Evolutionary conservation across 1,140 invertebrate species (phyloP).

Genomic region (Zelostemma sp.): DNA sequence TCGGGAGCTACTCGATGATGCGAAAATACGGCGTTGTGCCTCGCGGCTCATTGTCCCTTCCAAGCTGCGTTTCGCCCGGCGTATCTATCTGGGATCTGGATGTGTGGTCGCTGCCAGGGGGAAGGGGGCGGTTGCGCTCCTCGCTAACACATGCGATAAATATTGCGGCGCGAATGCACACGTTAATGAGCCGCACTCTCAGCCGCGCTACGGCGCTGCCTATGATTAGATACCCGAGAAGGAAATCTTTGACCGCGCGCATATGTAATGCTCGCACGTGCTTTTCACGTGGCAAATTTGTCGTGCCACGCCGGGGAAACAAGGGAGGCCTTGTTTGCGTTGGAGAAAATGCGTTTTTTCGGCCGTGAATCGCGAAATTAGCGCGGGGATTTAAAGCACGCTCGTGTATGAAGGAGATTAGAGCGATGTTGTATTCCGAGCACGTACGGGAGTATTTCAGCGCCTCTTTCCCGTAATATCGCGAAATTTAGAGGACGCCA

Average conservation of each 20-base stretch:
- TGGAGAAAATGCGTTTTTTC: not conserved
- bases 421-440: conserved; percentile 33
- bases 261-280: conserved; percentile 7
- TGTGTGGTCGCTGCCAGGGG: conserved; percentile 48
- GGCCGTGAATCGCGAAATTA: too few species aligned
- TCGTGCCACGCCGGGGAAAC: not conserved
- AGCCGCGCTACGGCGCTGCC: conserved; percentile 25
- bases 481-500: conserved; percentile 39
- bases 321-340: too few species aligned
- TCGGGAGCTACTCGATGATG: conserved; percentile 6
- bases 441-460: conserved; percentile 43
- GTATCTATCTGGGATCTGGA: conserved; percentile 57
- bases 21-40: conserved; percentile 6
- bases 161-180: conserved; percentile 65
- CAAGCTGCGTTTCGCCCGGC: conserved; percentile 18
- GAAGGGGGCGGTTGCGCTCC: conserved; percentile 10
- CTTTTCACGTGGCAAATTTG: conserved; percentile 2
- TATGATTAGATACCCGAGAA: conserved; percentile 59
- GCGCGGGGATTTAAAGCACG: too few species aligned
- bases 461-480: conserved; percentile 33
- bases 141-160: conserved; percentile 53
- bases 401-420: conserved; percentile 17
- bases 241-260: conserved; percentile 38
- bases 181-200: conserved; percentile 61
- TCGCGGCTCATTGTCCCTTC: conserved; percentile 5